Percentiles rank a stretch among this genome's conserved stretches.
Evolutionary conservation across 2,113 vertebrate species (phyloP).

Genomic region (Loxodonta africana): DNA sequence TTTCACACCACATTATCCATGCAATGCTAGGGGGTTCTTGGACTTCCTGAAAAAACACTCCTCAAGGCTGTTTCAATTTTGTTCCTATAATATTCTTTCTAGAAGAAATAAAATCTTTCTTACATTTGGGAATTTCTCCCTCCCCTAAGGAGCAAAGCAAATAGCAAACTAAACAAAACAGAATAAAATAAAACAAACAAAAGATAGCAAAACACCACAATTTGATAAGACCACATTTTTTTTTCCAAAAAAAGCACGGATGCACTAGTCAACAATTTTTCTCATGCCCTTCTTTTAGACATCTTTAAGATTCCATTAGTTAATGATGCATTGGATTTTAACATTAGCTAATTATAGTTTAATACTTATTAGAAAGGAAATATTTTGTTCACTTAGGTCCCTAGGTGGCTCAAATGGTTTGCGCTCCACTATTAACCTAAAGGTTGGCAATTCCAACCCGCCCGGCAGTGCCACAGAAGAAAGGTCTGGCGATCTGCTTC

Average conservation of each 20-base stretch:
- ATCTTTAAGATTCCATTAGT: neutral
- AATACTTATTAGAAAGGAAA: neutral
- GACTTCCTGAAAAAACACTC: slow-evolving; percentile 20
- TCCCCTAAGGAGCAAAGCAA: slow-evolving; percentile 60
- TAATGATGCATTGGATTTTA: neutral
- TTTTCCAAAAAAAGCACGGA: neutral
- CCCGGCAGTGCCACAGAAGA: neutral
- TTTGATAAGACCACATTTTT: slow-evolving; percentile 13
- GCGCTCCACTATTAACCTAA: neutral
- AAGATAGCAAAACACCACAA: neutral
- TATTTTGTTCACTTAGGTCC: neutral
- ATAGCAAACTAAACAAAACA: slow-evolving; percentile 57
- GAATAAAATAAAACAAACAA: slow-evolving; percentile 58
- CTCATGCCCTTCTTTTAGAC: neutral
- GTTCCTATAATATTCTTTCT: slow-evolving; percentile 24
- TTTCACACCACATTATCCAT: slow-evolving; percentile 25
- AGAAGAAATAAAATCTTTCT: slow-evolving; percentile 56
- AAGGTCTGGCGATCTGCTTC: neutral
- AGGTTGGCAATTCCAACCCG: neutral
- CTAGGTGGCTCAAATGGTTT: neutral
- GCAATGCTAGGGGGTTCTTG: neutral
- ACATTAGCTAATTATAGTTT: neutral
- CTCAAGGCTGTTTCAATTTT: slow-evolving; percentile 23
- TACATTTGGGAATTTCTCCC: slow-evolving; percentile 45
- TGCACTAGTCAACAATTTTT: neutral